Percentiles rank a stretch among this genome's conserved stretches.
These are phyloP conservation scores for Lophius piscatorius DNA, from an alignment of 2,113 vertebrate species.

Conservation along the genomic window DNA sequence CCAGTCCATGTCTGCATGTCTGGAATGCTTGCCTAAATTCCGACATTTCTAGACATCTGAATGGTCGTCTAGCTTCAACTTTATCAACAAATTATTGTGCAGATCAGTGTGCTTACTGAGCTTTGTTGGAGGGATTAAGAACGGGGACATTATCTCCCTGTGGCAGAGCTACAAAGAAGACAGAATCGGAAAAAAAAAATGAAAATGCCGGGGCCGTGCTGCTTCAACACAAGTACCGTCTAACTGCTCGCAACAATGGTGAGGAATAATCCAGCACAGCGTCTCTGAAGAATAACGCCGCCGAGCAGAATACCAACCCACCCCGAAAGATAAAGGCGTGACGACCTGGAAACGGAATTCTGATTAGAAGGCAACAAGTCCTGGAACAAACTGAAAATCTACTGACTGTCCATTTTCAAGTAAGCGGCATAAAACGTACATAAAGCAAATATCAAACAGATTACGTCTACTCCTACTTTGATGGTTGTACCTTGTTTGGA, in stretches of 20 bases:
- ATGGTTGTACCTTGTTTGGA: slow-evolving; percentile 12
- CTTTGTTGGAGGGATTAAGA: neutral
- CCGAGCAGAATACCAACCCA: too few relatives aligned
- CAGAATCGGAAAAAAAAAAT: neutral
- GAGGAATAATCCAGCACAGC: neutral
- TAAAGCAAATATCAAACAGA: slow-evolving; percentile 10
- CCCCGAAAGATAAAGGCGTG: too few relatives aligned
- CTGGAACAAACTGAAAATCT: neutral
- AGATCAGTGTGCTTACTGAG: neutral
- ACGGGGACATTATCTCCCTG: neutral
- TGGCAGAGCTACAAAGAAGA: neutral
- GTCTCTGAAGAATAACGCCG: neutral
- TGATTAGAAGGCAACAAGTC: too few relatives aligned
- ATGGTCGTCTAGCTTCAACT: neutral
- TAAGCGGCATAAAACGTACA: neutral
- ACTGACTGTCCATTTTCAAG: neutral
- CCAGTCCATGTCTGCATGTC: neutral
- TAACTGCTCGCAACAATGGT: too few relatives aligned
- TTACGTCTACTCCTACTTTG: neutral
- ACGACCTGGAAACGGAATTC: too few relatives aligned
- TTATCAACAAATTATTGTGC: neutral
- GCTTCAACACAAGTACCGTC: neutral
- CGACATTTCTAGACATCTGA: neutral
- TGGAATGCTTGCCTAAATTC: too few relatives aligned
- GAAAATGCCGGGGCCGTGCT: neutral